Base-by-base conservation (phyloP, 2,113 vertebrate species). In the Anas platyrhynchos region DNA sequence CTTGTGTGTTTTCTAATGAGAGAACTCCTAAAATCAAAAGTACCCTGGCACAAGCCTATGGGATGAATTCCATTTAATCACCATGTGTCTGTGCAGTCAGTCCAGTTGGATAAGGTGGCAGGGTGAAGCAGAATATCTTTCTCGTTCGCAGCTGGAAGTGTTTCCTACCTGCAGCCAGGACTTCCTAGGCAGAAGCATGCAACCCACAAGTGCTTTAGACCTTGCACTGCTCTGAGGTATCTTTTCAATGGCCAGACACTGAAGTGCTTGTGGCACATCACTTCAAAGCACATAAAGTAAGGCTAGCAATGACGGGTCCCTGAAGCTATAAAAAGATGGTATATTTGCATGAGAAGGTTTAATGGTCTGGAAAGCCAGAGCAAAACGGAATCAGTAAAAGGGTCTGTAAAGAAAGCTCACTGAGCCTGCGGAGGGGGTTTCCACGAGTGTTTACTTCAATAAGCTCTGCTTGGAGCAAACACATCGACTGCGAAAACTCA, bases 301-400 rank as follows among this genome's bases (percentile, higher is more conserved):
- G 84, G 31, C 26, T 55, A 16, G 32, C 48, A 9, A 0, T 58
- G 76, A 86, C 44, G 73, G 73, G 34, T 85, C 82, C 78, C 79
- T 58, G 17, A 76, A 87, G 69, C 83, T 59, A 73, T 69, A 71
- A 75, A 85, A 84, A 48, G 26, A 86, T 58, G 80, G 34, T 59
- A 86, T 34, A 58, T 95, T 84, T 95, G 66, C 78, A 91, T 86
- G 77, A 65, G 81, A 82, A 92, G 13, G 58, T 58, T 79, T 97
- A 96, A 96, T 96, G 81, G 76, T 68, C 85, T 95, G 68, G 88
- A 95, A 96, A 89, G 46, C 27, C 21, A 15, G 4, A 44, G 23
- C 82, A 50, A 91, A 92, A 75, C 69, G 65, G 38, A 91, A 86
- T 79, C 52, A 6, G 4, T 34, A 44, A 68, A 95, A 80, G 21